Conservation (phyloP, 2,797 vertebrate species). For the Pelodytes ibericus region DNA sequence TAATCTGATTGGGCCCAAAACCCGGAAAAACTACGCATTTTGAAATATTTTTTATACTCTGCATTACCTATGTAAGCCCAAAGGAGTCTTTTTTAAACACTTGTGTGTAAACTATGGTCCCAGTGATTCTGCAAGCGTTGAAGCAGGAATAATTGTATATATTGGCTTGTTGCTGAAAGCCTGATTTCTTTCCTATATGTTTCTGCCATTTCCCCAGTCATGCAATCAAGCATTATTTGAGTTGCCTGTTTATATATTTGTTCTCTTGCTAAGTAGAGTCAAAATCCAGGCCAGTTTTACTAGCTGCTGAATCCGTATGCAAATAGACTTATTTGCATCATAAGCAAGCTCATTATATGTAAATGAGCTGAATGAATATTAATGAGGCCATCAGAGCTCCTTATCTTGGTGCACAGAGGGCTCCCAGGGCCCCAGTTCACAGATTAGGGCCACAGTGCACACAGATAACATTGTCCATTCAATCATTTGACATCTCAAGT, state of each 20-base stretch:
- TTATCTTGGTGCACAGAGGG: constrained; percentile 38
- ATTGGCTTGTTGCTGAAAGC: no score
- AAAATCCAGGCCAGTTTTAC: constrained; percentile 9
- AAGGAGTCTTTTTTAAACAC: no score
- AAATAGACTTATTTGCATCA: constrained; percentile 40
- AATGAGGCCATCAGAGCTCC: background rate
- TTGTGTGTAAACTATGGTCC: no score
- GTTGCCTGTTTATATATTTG: background rate
- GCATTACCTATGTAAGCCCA: no score
- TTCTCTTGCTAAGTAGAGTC: background rate
- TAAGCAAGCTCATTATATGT: constrained; percentile 32
- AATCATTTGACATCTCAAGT: background rate
- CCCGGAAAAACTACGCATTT: no score
- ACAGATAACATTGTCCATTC: constrained; percentile 41
- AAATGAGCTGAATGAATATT: constrained; percentile 25
- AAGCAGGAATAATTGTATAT: no score
- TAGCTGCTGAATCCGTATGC: constrained; percentile 11
- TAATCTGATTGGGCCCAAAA: no score
- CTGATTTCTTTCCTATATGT: no score
- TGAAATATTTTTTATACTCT: no score
- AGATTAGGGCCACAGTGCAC: background rate
- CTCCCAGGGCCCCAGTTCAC: constrained; percentile 6
- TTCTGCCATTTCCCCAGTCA: no score
- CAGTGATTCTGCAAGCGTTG: no score
- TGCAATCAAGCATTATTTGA: background rate